Evolutionary conservation across 2,888 invertebrate genomes (phyloP).

Genomic region (Caenorhabditis virilis): DNA sequence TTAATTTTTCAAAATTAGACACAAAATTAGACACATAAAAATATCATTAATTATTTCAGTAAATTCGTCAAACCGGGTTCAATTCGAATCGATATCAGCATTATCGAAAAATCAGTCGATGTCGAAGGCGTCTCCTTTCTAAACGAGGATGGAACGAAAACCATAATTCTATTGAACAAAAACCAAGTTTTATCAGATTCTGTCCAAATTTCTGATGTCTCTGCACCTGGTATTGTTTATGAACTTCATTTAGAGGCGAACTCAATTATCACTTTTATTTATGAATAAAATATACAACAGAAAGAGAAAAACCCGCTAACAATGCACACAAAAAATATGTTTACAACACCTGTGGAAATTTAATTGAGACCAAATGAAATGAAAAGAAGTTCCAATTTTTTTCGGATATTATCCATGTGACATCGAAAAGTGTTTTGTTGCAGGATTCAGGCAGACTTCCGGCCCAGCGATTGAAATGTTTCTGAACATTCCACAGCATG

Average conservation of each 20-base stretch:
- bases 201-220: conserved; percentile 17
- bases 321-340: not conserved
- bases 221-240: conserved; percentile 14
- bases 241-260: conserved; percentile 24
- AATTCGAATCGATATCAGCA: conserved; percentile 16
- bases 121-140: conserved; percentile 30
- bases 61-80: conserved; percentile 41
- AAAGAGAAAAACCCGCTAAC: not conserved
- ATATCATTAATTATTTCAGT: conserved; percentile 17
- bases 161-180: conserved; percentile 31
- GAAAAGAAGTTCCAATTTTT: not conserved
- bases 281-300: conserved; percentile 7
- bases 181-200: conserved; percentile 22
- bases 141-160: conserved; percentile 29
- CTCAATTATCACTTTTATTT: conserved; percentile 26
- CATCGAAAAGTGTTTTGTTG: not conserved
- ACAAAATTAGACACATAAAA: too few relatives aligned
- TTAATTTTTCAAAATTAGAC: too few relatives aligned
- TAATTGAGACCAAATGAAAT: too few relatives aligned
- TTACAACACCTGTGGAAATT: too few relatives aligned
- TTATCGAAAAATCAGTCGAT: conserved; percentile 26
- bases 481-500: conserved; percentile 58
- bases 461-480: conserved; percentile 49
- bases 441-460: conserved; percentile 30
- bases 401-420: not conserved